Conservation (phyloP, 92 coral and sea anemone species). For the Phenganax marumi region DNA sequence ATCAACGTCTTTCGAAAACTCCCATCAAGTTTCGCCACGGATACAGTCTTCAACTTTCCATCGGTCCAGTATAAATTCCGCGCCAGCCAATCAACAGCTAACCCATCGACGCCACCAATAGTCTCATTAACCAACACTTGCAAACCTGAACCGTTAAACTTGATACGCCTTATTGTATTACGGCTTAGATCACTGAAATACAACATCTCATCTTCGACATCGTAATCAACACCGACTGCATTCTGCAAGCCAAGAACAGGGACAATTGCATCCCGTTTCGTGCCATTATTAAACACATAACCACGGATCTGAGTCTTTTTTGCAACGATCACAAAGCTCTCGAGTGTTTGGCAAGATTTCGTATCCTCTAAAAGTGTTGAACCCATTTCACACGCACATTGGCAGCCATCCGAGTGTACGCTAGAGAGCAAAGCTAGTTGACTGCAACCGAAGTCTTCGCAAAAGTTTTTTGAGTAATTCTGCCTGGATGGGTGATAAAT, state of each 20-base stretch:
- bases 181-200: slow-evolving; percentile 71
- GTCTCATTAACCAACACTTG: slow-evolving; percentile 58
- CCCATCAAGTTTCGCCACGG: slow-evolving; percentile 83
- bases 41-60: slow-evolving; percentile 59
- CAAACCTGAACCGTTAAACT: slow-evolving; percentile 56
- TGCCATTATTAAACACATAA: slow-evolving; percentile 56
- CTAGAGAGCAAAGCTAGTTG: slow-evolving; percentile 73
- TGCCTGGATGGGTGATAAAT: slow-evolving; percentile 79
- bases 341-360: slow-evolving; percentile 57
- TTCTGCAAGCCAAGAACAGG: slow-evolving; percentile 73
- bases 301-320: slow-evolving; percentile 72
- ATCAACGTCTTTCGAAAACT: slow-evolving; percentile 71
- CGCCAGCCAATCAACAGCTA: slow-evolving; percentile 96
- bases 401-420: slow-evolving; percentile 55
- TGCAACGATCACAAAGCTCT: slow-evolving; percentile 71
- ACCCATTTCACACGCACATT: slow-evolving; percentile 76
- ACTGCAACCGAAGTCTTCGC: slow-evolving; percentile 62
- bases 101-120: slow-evolving; percentile 66
- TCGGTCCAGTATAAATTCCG: slow-evolving; percentile 94
- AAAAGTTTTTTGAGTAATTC: slow-evolving; percentile 67
- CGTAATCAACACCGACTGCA: slow-evolving; percentile 82
- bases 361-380: slow-evolving; percentile 55
- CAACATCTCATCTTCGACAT: slow-evolving; percentile 62
- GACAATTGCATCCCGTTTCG: slow-evolving; percentile 59
- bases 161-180: slow-evolving; percentile 70